A percentile compares a stretch with the other conserved stretches of the same genome.
Conservation (phyloP, 2,888 invertebrate genomes). For the Sylvicola fuscatus region DNA sequence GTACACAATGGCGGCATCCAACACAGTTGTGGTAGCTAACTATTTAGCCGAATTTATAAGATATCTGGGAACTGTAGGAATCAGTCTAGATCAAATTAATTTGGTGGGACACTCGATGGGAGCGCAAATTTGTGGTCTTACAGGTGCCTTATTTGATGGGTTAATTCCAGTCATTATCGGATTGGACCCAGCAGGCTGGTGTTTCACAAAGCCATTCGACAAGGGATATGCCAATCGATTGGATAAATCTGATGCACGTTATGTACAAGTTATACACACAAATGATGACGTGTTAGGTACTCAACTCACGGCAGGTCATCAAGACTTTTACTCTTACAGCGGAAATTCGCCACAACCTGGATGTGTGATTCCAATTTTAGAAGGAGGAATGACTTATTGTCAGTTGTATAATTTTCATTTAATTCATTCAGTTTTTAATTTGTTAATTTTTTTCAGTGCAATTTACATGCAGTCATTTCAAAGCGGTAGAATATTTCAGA, state of each 20-base stretch:
- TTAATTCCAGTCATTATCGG: slow-evolving; percentile 3
- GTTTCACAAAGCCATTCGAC: slow-evolving; percentile 1
- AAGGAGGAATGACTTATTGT: not conserved
- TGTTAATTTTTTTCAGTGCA: too few relatives aligned
- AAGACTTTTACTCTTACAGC: slow-evolving; percentile 6
- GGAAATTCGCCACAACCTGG: slow-evolving; percentile 6
- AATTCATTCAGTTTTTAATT: not conserved
- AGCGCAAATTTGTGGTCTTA: slow-evolving; percentile 1
- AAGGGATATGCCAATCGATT: not conserved
- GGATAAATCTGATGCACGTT: slow-evolving; percentile 3
- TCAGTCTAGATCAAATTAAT: not conserved
- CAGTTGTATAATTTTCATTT: not conserved
- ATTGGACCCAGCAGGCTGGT: slow-evolving; percentile 6
- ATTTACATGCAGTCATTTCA: slow-evolving; percentile 2
- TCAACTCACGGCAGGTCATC: slow-evolving; percentile 1
- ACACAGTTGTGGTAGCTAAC: slow-evolving; percentile 1
- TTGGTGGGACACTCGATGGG: slow-evolving; percentile 3
- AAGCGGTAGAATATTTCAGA: slow-evolving; percentile 1
- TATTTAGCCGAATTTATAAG: slow-evolving; percentile 1
- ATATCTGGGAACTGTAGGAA: not conserved
- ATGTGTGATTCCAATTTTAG: not conserved
- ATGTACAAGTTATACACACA: slow-evolving; percentile 5
- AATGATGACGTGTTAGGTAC: slow-evolving; percentile 2
- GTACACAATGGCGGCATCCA: not conserved
- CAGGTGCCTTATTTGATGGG: slow-evolving; percentile 1